phyloP scores from a whole-genome alignment of 2,797 vertebrate species.

The Neomorphus geoffroyi region DNA sequence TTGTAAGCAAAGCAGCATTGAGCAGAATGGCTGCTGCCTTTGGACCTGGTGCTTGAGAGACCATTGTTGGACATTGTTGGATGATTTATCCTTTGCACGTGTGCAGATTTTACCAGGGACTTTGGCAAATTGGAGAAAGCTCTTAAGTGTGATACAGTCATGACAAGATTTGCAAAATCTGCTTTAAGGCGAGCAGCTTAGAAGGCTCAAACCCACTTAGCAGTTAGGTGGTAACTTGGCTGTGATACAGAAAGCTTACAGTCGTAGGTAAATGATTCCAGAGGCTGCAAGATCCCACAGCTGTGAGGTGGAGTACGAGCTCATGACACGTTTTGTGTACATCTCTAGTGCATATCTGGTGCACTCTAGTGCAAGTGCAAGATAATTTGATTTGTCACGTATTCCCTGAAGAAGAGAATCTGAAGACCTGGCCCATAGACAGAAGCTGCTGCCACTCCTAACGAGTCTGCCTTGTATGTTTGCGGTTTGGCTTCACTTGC shows the following conservation, averaged over 20 bases:
- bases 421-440: background rate
- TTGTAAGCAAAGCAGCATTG: background rate
- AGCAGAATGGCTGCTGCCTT: background rate
- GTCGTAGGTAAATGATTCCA: background rate
- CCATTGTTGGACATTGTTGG: background rate
- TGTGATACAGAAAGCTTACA: background rate
- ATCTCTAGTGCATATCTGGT: background rate
- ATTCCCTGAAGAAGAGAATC: background rate
- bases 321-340: rapidly evolving
- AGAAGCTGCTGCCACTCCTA: background rate
- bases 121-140: background rate
- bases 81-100: background rate
- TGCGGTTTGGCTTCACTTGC: background rate
- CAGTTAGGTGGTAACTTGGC: background rate
- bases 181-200: background rate
- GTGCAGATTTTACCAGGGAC: background rate
- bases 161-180: conserved; percentile 1
- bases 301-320: background rate
- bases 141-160: background rate
- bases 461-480: background rate
- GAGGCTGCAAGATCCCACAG: background rate
- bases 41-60: background rate
- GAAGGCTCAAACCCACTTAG: background rate
- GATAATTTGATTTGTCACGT: background rate
- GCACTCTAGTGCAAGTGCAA: background rate